These are phyloP conservation scores for Ivindomyrus marchei DNA, from an alignment of 2,113 vertebrate species.

Conservation along the genomic window DNA sequence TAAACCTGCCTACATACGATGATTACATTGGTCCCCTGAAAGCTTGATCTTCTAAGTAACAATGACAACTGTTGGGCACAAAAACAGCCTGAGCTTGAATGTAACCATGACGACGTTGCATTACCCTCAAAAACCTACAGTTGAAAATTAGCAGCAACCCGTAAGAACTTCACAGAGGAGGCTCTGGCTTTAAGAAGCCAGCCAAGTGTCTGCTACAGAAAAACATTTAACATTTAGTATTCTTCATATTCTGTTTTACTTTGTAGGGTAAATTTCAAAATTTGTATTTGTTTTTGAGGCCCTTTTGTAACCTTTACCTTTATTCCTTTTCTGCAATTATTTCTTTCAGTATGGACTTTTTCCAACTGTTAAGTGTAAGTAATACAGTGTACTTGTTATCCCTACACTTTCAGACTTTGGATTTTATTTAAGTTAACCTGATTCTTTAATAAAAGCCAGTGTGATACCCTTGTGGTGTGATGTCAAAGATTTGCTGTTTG, in stretches of 20 bases:
- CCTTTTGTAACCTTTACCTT: background rate
- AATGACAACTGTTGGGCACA: background rate
- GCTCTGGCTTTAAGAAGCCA: background rate
- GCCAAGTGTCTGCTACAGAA: background rate
- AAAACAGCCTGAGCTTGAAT: conserved; percentile 23
- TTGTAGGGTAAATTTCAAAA: background rate
- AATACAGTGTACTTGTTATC: background rate
- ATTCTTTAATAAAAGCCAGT: background rate
- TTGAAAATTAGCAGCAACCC: background rate
- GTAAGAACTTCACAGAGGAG: background rate
- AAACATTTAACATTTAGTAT: background rate
- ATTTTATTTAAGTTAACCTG: background rate
- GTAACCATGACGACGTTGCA: conserved; percentile 45
- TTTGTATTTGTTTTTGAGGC: background rate
- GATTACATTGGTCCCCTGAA: background rate
- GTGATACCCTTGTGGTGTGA: background rate
- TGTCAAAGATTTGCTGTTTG: background rate
- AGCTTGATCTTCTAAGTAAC: background rate
- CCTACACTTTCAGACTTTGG: background rate
- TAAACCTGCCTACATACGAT: background rate
- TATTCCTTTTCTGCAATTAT: background rate
- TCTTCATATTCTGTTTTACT: background rate
- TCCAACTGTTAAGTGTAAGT: background rate
- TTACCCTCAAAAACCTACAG: background rate
- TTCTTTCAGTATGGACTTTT: background rate